phyloP scores from a whole-genome alignment of 92 coral and sea anemone genomes.

The Palythoa grandiflora region DNA sequence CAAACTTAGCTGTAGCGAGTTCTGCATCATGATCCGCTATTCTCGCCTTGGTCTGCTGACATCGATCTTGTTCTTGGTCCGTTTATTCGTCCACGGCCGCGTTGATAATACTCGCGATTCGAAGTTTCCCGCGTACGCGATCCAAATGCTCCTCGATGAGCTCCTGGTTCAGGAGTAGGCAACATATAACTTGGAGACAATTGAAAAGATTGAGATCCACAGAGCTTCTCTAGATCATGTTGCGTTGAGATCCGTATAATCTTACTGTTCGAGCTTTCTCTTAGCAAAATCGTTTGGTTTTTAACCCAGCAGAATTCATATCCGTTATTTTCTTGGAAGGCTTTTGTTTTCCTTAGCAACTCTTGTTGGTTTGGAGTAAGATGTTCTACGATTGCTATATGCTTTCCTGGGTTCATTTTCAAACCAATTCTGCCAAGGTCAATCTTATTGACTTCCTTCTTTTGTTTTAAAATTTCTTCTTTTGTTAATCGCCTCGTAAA shows the following conservation, averaged over 20 bases:
- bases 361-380: no score
- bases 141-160: background rate
- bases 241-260: background rate
- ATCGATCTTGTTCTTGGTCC: background rate
- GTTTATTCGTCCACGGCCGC: background rate
- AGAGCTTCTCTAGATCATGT: background rate
- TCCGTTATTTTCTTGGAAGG: background rate
- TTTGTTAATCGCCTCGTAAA: no score
- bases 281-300: background rate
- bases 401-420: no score
- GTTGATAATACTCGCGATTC: background rate
- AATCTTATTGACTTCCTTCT: no score
- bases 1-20: background rate
- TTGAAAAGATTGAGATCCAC: background rate
- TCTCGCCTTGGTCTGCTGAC: background rate
- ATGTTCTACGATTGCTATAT: no score
- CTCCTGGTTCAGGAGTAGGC: background rate
- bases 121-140: background rate
- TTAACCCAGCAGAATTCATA: no score
- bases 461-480: no score
- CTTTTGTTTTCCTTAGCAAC: background rate
- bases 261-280: background rate
- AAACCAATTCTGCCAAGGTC: no score
- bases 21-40: background rate
- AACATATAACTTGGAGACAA: background rate